Conservation (phyloP, 2,888 invertebrate genomes). For the Liopterus haemorrhoidalis region DNA sequence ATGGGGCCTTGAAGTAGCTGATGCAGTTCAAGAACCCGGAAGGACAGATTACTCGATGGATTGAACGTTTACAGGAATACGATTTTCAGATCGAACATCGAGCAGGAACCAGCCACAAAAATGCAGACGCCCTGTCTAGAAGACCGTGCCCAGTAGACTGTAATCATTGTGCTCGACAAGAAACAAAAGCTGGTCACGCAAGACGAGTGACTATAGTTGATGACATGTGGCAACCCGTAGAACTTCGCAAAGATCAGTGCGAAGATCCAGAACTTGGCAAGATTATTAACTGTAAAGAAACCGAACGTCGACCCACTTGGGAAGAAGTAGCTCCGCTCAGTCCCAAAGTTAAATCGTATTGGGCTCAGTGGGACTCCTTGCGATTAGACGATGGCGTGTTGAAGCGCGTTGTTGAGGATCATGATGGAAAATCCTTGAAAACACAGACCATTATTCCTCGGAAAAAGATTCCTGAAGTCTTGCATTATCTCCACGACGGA, state of each 20-base stretch:
- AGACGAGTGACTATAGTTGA: too few species aligned
- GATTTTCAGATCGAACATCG: too few species aligned
- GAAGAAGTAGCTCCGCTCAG: too few species aligned
- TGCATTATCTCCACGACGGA: conserved; percentile 27
- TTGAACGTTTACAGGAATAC: too few species aligned
- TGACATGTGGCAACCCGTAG: too few species aligned
- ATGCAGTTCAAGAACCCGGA: conserved; percentile 36
- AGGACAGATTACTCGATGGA: conserved; percentile 33
- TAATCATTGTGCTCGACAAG: conserved; percentile 3
- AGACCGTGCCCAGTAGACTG: conserved; percentile 25
- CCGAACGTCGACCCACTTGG: conserved; percentile 3
- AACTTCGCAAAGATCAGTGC: background rate
- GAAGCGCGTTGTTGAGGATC: too few species aligned
- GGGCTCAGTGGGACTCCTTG: too few species aligned
- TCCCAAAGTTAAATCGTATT: too few species aligned
- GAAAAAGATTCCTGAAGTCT: conserved; percentile 14
- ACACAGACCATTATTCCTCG: conserved; percentile 16
- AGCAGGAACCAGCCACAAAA: conserved; percentile 22
- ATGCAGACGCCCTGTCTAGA: conserved; percentile 32
- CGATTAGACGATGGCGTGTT: too few species aligned
- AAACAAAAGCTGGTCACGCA: too few species aligned
- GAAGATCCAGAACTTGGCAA: background rate
- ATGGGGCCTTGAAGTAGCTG: conserved; percentile 37
- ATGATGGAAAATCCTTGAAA: background rate
- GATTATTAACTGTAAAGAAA: conserved; percentile 2